Evolutionary conservation across 2,113 vertebrate genomes (phyloP).

Genomic region (Siniperca knerii): DNA sequence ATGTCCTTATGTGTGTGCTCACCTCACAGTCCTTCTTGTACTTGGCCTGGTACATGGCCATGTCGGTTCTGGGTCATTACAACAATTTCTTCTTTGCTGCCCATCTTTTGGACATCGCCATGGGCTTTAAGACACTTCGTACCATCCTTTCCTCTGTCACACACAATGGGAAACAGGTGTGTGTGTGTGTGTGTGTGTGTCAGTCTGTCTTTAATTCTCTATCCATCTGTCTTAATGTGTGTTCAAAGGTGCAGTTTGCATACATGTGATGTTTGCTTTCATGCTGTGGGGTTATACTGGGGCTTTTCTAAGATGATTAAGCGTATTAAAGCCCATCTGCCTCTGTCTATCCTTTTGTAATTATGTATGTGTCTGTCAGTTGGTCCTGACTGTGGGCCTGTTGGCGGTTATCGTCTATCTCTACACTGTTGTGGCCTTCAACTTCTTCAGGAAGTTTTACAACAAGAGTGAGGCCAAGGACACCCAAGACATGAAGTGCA

Average conservation of each 20-base stretch:
- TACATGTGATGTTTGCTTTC: conserved; percentile 44
- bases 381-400: conserved; percentile 93
- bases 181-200: conserved; percentile 28
- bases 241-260: conserved; percentile 16
- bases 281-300: conserved; percentile 29
- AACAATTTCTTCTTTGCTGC: conserved; percentile 83
- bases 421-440: conserved; percentile 97
- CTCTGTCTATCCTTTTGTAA: conserved; percentile 37
- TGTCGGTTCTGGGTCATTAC: conserved; percentile 79
- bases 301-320: conserved; percentile 35
- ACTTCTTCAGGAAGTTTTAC: conserved; percentile 97
- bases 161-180: conserved; percentile 82
- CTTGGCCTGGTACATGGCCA: conserved; percentile 78
- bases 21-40: conserved; percentile 76
- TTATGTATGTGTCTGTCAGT: conserved; percentile 77
- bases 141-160: conserved; percentile 82
- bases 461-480: conserved; percentile 92
- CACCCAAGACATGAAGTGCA: conserved; percentile 94
- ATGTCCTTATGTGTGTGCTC: conserved; percentile 17
- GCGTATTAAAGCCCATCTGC: conserved; percentile 45
- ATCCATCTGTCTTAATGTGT: conserved; percentile 49
- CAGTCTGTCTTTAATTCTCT: conserved; percentile 7
- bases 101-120: conserved; percentile 82
- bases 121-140: conserved; percentile 81
- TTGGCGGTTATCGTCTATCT: conserved; percentile 96